phyloP scores from a whole-genome alignment of 2,113 vertebrate species.

The Stictonetta naevosa region DNA sequence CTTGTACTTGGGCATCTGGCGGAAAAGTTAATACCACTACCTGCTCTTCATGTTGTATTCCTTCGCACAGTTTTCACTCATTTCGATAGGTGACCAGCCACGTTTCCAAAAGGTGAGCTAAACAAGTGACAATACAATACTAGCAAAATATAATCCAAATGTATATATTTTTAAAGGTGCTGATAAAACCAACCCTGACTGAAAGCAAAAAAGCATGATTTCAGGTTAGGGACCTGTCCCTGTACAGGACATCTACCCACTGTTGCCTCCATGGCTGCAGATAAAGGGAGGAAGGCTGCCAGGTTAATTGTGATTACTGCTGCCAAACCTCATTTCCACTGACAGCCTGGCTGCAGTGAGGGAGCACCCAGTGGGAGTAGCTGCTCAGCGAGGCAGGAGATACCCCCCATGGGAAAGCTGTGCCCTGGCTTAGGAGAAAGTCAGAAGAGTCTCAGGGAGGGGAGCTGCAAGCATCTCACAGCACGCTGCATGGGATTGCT shows the following conservation, averaged over 20 bases:
- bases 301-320: neutral
- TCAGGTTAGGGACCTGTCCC: neutral
- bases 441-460: neutral
- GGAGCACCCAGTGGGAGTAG: neutral
- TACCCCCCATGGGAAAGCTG: neutral
- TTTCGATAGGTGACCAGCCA: neutral
- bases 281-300: neutral
- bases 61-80: neutral
- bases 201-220: neutral
- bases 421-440: neutral
- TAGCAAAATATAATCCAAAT: accelerated
- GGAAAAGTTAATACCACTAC: neutral
- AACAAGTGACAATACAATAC: neutral
- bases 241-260: neutral
- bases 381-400: neutral
- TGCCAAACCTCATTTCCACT: neutral
- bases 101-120: neutral
- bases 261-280: neutral
- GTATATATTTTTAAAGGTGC: neutral
- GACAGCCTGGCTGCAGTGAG: neutral
- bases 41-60: neutral
- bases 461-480: neutral
- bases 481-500: accelerated
- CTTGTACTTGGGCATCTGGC: neutral
- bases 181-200: neutral